Base-by-base conservation (phyloP, 2,888 invertebrate genomes). In the Tenthredo distinguenda region DNA sequence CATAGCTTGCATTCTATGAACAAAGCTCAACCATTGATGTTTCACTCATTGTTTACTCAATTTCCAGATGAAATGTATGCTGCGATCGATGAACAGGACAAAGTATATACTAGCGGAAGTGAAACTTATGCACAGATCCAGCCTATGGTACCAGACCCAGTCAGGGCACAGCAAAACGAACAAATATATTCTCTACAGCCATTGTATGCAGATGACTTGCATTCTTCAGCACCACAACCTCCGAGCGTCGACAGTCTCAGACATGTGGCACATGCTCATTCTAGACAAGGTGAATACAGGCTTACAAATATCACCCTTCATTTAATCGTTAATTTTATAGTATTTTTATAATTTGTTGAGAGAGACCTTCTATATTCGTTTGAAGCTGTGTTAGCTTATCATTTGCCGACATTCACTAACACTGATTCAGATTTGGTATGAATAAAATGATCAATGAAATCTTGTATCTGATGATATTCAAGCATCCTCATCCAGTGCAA, bases 101-200 rank as follows among this genome's bases (percentile, higher is more conserved):
- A 95, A 87, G 95, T 96, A 43, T 95, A 97, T 93, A 95, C 96
- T 86, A 96, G 96, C 89, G 98, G 97, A 2, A 97, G 97, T 79
- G 98, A 98, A 93, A 98, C 98, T 1, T 98, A 98, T 93, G 98
- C 98, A 83, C 97, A 97, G 94, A 98, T 98, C 88, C 96, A 96
- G 87, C 96, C 96, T 86, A 93, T 95, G 92, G 89, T 91, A 18
- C 88, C 86, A 21, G 94, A 94, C 88, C 89, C 93, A 0, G 93
- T 93, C 86, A 92, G 94, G 81, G 92, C 93, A 2, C 89, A 92
- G 5, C 90, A 89, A 84, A 89, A 50, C 26, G 92, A 92, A 68
- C 91, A 89, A 84, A 91, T 94, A 86, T 94, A 94, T 86, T 94
- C 93, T 12, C 94, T 94, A 10, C 94, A 94, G 1, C 86, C 85